Evolutionary conservation across 2,797 vertebrate species (phyloP).

Genomic region (Acrocephalus scirpaceus): DNA sequence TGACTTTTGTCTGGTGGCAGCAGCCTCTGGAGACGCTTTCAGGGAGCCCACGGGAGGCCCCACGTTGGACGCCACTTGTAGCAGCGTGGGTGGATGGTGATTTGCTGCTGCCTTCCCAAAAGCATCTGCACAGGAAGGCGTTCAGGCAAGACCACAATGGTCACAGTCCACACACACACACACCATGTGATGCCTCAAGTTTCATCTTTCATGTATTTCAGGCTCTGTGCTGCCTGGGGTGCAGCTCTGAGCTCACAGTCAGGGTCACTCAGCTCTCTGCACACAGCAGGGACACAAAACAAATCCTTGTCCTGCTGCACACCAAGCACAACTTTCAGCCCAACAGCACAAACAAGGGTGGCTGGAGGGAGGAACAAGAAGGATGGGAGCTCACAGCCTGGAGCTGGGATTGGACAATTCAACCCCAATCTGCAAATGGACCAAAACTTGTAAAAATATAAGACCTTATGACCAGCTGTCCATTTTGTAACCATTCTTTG

Average conservation of each 20-base stretch:
- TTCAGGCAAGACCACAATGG: background rate
- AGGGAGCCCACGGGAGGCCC: no score
- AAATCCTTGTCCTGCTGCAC: background rate
- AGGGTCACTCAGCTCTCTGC: background rate
- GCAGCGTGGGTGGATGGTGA: background rate
- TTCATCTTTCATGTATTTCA: background rate
- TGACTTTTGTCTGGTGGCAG: background rate
- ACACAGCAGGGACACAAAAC: background rate
- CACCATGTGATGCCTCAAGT: no score
- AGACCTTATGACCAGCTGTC: rapidly evolving
- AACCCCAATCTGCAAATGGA: background rate
- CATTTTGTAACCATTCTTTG: background rate
- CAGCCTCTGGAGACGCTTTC: background rate
- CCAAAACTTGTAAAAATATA: background rate
- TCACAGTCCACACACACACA: background rate
- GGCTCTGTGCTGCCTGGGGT: background rate
- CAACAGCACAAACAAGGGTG: background rate
- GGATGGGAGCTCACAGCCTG: background rate
- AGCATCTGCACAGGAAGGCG: background rate
- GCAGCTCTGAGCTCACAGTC: background rate
- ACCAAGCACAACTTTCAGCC: background rate
- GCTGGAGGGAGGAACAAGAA: background rate
- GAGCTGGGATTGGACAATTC: background rate
- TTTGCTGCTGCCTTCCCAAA: background rate
- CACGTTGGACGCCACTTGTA: background rate